phyloP scores from a whole-genome alignment of 2,888 invertebrate species.

The Pogonocherus hispidulus region DNA sequence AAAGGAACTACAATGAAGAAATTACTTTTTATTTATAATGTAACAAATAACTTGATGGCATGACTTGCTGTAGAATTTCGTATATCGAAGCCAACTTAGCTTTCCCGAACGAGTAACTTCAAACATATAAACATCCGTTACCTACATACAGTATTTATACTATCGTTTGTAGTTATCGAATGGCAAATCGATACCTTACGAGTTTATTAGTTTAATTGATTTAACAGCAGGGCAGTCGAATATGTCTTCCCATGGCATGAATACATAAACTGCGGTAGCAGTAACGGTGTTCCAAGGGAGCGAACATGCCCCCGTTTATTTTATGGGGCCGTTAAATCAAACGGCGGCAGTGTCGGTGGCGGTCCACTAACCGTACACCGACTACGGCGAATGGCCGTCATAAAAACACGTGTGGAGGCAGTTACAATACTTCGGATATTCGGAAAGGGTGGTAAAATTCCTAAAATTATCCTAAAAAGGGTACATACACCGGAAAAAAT shows the following conservation, averaged over 20 bases:
- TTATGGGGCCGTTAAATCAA: slow-evolving; percentile 49
- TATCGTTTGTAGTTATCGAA: slow-evolving; percentile 3
- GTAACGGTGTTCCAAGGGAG: slow-evolving; percentile 45
- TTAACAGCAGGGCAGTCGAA: slow-evolving; percentile 23
- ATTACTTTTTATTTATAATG: too few species aligned
- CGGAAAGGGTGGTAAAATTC: slow-evolving; percentile 13
- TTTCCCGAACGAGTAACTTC: too few species aligned
- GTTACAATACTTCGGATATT: slow-evolving; percentile 15
- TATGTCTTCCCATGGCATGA: slow-evolving; percentile 33
- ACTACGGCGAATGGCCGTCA: slow-evolving; percentile 16
- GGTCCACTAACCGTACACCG: slow-evolving; percentile 45
- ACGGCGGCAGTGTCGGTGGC: slow-evolving; percentile 47
- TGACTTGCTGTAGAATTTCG: too few species aligned
- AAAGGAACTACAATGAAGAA: too few species aligned
- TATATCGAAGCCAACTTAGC: too few species aligned
- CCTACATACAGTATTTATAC: slow-evolving; percentile 2
- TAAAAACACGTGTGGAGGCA: slow-evolving; percentile 22
- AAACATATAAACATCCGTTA: not conserved
- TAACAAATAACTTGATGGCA: too few species aligned
- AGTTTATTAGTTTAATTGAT: slow-evolving; percentile 33
- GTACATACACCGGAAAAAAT: too few species aligned
- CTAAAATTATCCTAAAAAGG: too few species aligned
- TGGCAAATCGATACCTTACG: slow-evolving; percentile 17
- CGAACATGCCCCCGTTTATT: slow-evolving; percentile 37
- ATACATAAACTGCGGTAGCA: slow-evolving; percentile 52